Base-by-base conservation (phyloP, 2,888 invertebrate genomes). In the Amiota minor region DNA sequence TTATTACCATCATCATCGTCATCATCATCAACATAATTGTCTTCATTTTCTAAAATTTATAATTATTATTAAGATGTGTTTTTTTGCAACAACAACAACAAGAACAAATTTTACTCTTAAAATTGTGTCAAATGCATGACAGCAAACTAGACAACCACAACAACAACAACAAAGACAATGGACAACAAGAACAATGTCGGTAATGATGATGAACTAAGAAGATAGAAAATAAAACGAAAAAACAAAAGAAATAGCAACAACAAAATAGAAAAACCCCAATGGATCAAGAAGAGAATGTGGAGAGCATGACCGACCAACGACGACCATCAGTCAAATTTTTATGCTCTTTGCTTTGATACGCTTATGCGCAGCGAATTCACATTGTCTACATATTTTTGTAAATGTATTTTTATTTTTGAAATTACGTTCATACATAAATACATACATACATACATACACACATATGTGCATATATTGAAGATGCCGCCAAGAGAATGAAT, bases 291-390 rank as follows among this genome's bases (percentile, higher is more conserved):
- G 50, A 47, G 14, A 4, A 47, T 47, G 65, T 47, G 11, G 50
- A 67, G 67, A 67, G 67, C 11, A 46, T 50, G 46, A n/a, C n/a
- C 14, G 20, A 67, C 50, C 10, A 23, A n/a, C 8, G 18, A 1
- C 16, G 47, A n/a, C 16, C 35, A 35, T 35, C 35, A 35, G 35
- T 35, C 35, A 35, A 67, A 23, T 18, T 18, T 68, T 23, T 70
- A 23, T 47, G 49, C 61, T 61, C 50, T 49, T 80, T 80, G 77
- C 85, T 83, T 85, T 78, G 77, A 80, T 82, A 80, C 82, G 79
- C 75, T 77, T 78, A 77, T 83, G 84, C 85, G 82, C 85, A 83
- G 76, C 76, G 76, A 78, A 78, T 85, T 82, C 80, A 82, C 82
- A 82, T 82, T 23, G 23, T 75, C 77, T 80, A 80, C n/a, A n/a